phyloP scores from a whole-genome alignment of 2,888 invertebrate genomes.

The Peribatodes rhomboidaria region DNA sequence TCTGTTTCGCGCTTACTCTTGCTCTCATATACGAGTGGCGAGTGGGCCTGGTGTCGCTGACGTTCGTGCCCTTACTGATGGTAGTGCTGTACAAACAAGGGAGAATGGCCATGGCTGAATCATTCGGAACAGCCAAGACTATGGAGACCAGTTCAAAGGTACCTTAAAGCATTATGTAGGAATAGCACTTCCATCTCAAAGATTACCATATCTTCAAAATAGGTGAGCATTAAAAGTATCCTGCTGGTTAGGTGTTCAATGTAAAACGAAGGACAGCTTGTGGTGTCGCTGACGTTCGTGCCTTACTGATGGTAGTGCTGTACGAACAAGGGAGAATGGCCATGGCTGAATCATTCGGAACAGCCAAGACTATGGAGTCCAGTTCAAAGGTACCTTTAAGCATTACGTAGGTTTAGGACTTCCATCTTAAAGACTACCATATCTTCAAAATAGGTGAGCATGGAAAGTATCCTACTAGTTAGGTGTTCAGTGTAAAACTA shows the following conservation, averaged over 20 bases:
- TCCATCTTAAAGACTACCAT: no score
- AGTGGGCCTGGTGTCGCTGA: slow-evolving; percentile 90
- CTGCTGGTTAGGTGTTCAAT: no score
- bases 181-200: neutral
- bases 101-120: slow-evolving; percentile 88
- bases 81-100: slow-evolving; percentile 89
- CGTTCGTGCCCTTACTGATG: slow-evolving; percentile 91
- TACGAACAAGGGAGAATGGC: slow-evolving; percentile 90
- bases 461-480: no score
- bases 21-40: slow-evolving; percentile 91
- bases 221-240: no score
- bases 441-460: no score
- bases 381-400: slow-evolving; percentile 93
- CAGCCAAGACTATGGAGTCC: slow-evolving; percentile 89
- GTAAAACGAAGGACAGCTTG: no score
- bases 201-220: no score
- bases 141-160: slow-evolving; percentile 92
- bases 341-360: slow-evolving; percentile 88
- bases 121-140: slow-evolving; percentile 88
- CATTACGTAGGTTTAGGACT: no score
- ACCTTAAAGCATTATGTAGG: slow-evolving; percentile 21
- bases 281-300: slow-evolving; percentile 90
- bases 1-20: slow-evolving; percentile 88
- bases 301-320: slow-evolving; percentile 90
- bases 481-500: no score